Conservation (phyloP, 2,888 invertebrate species). For the Philopedon plagiatum region DNA sequence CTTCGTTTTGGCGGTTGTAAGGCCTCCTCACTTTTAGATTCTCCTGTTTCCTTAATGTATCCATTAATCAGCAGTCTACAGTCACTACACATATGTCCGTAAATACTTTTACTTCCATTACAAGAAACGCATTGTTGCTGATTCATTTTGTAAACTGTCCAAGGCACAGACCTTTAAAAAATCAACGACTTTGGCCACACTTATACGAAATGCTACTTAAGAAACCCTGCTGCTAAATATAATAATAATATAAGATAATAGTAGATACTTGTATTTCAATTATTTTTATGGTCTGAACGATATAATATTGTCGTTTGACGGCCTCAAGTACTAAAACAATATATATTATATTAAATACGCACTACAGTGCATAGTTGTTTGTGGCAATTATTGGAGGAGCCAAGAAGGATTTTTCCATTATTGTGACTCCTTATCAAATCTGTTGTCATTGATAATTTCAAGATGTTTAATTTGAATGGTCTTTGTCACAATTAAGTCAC, state of each 20-base stretch:
- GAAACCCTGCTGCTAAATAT: constrained; percentile 40
- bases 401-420: constrained; percentile 27
- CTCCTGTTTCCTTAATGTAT: neutral
- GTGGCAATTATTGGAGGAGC: constrained; percentile 9
- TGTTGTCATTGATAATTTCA: neutral
- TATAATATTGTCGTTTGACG: constrained; percentile 36
- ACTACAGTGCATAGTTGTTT: constrained; percentile 21
- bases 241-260: constrained; percentile 45
- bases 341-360: constrained; percentile 21
- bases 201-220: constrained; percentile 38
- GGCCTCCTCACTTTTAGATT: constrained; percentile 15
- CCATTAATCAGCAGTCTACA: constrained; percentile 10
- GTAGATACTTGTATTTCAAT: constrained; percentile 44
- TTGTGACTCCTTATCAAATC: constrained; percentile 8
- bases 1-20: constrained; percentile 13
- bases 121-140: constrained; percentile 16
- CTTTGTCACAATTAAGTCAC: neutral
- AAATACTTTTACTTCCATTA: constrained; percentile 15
- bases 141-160: constrained; percentile 1
- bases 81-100: constrained; percentile 31
- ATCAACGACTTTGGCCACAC: constrained; percentile 26
- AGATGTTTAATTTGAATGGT: neutral
- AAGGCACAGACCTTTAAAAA: constrained; percentile 21
- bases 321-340: constrained; percentile 41
- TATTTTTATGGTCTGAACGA: constrained; percentile 48